Evolutionary conservation across 2,113 vertebrate genomes (phyloP).

Genomic region (Corythoichthys intestinalis): DNA sequence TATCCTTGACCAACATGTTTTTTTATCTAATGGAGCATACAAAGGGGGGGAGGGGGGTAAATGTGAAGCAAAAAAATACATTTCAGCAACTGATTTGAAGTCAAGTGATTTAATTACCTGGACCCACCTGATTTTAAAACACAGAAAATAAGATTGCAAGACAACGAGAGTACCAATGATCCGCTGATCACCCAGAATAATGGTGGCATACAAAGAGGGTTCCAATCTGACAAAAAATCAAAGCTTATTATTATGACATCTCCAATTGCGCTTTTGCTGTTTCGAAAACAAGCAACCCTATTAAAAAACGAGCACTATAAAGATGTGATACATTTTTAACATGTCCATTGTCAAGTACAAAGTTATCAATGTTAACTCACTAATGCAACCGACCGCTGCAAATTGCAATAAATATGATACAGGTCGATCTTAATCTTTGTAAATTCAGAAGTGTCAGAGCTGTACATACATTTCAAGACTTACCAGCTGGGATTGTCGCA

Average conservation of each 20-base stretch:
- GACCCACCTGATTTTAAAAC: slow-evolving; percentile 21
- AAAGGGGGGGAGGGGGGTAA: slow-evolving; percentile 3
- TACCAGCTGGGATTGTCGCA: neutral
- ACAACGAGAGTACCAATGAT: slow-evolving; percentile 52
- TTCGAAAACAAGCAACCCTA: neutral
- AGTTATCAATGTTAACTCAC: neutral
- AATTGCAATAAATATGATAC: neutral
- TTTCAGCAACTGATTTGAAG: neutral
- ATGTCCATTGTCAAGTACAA: neutral
- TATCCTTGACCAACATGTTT: slow-evolving; percentile 20
- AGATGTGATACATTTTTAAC: neutral
- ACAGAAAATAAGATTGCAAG: slow-evolving; percentile 56
- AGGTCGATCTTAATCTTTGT: neutral
- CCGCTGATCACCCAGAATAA: slow-evolving; percentile 3
- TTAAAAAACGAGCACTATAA: neutral
- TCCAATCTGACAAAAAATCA: neutral
- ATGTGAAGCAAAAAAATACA: neutral
- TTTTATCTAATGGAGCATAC: slow-evolving; percentile 34
- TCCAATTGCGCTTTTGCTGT: neutral
- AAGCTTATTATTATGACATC: too few species aligned
- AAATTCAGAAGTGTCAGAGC: neutral
- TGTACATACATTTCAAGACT: slow-evolving; percentile 22
- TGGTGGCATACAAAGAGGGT: fast-evolving
- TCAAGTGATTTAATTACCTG: slow-evolving; percentile 50
- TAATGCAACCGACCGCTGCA: neutral